A percentile compares a stretch with the other conserved stretches of the same genome.
phyloP scores from a whole-genome alignment of 1,140 invertebrate genomes.

The Drosophila mayri region DNA sequence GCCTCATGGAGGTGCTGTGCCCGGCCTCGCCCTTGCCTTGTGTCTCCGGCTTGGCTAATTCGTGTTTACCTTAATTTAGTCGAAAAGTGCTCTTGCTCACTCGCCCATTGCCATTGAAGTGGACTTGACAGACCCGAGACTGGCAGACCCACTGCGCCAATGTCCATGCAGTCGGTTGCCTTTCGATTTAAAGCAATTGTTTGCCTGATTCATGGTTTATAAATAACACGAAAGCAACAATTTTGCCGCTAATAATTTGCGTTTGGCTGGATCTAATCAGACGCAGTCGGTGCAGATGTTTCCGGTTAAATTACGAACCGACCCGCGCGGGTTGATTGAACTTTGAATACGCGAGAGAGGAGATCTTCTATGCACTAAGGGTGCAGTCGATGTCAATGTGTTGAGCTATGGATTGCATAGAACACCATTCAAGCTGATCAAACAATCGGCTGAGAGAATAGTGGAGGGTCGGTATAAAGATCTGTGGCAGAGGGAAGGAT shows the following conservation, averaged over 20 bases:
- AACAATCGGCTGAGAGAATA: constrained; percentile 17
- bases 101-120: constrained; percentile 54
- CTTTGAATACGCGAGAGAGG: constrained; percentile 34
- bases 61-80: constrained; percentile 68
- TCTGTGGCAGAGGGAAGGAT: background rate
- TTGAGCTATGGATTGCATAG: constrained; percentile 7
- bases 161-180: constrained; percentile 34
- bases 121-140: constrained; percentile 27
- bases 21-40: constrained; percentile 57
- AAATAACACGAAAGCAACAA: constrained; percentile 52
- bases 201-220: constrained; percentile 63
- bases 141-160: constrained; percentile 10
- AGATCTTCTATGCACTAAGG: constrained; percentile 16
- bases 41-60: constrained; percentile 57
- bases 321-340: constrained; percentile 60
- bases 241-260: constrained; percentile 70
- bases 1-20: constrained; percentile 31
- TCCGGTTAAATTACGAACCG: constrained; percentile 58
- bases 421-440: constrained; percentile 32
- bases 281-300: constrained; percentile 62
- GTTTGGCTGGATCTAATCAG: constrained; percentile 62
- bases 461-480: background rate
- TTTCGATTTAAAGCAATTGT: constrained; percentile 67
- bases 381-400: constrained; percentile 12
- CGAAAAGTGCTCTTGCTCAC: constrained; percentile 35